phyloP scores from a whole-genome alignment of 2,888 invertebrate genomes.

The Noctua comes region DNA sequence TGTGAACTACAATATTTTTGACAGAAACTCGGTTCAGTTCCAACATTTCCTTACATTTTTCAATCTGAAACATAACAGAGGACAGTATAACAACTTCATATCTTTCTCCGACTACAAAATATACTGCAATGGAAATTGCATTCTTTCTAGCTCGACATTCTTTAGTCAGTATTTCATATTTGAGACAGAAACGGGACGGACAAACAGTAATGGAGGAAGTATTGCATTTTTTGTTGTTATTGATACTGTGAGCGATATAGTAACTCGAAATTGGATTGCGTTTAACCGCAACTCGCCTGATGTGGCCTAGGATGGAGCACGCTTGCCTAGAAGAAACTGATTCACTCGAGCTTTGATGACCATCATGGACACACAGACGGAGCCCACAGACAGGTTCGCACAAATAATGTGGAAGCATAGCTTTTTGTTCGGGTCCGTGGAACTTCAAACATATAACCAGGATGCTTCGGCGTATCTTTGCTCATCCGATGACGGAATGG shows the following conservation, averaged over 20 bases:
- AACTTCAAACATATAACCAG: no score
- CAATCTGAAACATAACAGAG: constrained; percentile 2
- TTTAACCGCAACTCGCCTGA: background rate
- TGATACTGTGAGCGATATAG: constrained; percentile 15
- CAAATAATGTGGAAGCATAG: no score
- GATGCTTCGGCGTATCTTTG: no score
- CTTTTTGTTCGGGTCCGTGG: no score
- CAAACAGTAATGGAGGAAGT: constrained; percentile 33
- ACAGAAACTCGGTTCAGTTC: background rate
- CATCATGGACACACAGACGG: no score
- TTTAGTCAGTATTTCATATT: constrained; percentile 61
- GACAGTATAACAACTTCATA: constrained; percentile 24
- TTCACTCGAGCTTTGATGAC: background rate
- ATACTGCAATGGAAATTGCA: constrained; percentile 51
- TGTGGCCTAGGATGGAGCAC: background rate
- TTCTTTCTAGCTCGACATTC: constrained; percentile 51
- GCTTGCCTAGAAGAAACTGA: background rate
- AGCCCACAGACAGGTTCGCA: no score
- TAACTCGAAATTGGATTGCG: background rate
- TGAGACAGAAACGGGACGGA: constrained; percentile 30
- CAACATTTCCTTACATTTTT: constrained; percentile 17
- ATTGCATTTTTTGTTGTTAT: constrained; percentile 47
- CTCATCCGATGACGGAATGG: no score
- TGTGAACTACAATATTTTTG: background rate
- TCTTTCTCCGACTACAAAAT: constrained; percentile 21